phyloP scores from a whole-genome alignment of 2,888 invertebrate species.

The Leptarthrus brevirostris region DNA sequence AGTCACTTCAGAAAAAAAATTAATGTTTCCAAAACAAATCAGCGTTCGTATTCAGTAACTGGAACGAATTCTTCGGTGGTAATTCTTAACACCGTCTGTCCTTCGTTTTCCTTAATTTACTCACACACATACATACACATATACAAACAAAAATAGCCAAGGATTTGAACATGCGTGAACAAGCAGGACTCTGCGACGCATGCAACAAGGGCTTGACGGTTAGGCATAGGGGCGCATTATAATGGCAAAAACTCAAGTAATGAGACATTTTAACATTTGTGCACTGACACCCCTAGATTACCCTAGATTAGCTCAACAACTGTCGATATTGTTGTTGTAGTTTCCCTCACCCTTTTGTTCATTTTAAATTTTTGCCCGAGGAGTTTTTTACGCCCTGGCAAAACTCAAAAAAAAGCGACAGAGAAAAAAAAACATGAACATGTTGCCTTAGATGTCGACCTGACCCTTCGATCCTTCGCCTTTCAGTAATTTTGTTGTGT shows the following conservation, averaged over 20 bases:
- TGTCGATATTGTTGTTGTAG: constrained; percentile 52
- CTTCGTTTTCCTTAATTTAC: constrained; percentile 19
- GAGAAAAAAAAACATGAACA: not conserved
- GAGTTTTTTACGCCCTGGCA: constrained; percentile 20
- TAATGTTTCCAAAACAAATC: constrained; percentile 48
- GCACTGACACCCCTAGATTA: constrained; percentile 53
- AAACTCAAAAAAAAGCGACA: constrained; percentile 23
- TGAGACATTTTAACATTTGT: constrained; percentile 54
- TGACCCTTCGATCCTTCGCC: constrained; percentile 42
- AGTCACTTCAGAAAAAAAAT: constrained; percentile 45
- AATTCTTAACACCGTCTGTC: constrained; percentile 1
- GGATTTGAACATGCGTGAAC: constrained; percentile 42
- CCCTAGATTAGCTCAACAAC: constrained; percentile 54
- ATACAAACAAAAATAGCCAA: not conserved
- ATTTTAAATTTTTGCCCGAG: constrained; percentile 10
- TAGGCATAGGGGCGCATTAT: constrained; percentile 12
- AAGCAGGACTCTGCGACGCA: constrained; percentile 18
- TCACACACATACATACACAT: not conserved
- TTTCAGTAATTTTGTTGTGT: constrained; percentile 47
- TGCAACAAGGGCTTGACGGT: constrained; percentile 19
- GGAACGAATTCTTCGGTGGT: constrained; percentile 34
- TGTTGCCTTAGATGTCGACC: constrained; percentile 14
- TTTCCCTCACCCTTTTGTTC: constrained; percentile 1
- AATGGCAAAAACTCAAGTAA: constrained; percentile 40
- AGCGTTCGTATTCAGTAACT: constrained; percentile 31